Conservation (phyloP, 2,797 vertebrate species). For the Tangara arthus region DNA sequence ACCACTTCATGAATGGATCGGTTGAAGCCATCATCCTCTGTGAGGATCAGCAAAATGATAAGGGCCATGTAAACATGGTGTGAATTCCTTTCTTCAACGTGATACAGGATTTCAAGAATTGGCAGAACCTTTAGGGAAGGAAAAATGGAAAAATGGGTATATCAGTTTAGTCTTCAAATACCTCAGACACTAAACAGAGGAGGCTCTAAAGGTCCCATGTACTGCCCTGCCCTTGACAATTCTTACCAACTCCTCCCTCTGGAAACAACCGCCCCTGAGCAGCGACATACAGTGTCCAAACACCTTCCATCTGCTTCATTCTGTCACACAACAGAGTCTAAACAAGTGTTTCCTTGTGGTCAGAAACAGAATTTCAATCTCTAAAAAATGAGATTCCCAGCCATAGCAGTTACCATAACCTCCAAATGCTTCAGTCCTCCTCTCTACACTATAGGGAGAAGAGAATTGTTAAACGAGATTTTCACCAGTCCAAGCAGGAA, state of each 20-base stretch:
- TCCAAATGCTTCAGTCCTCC: background rate
- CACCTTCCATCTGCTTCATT: background rate
- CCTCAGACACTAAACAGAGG: background rate
- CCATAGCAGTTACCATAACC: background rate
- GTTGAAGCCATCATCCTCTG: slow-evolving; percentile 96
- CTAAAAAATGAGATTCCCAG: slow-evolving; percentile 33
- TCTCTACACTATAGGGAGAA: background rate
- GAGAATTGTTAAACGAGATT: background rate
- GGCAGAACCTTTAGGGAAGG: slow-evolving; percentile 88
- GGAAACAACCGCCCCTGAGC: background rate
- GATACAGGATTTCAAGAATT: slow-evolving; percentile 96
- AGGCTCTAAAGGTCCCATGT: background rate
- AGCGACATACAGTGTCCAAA: background rate
- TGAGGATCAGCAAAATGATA: slow-evolving; percentile 96
- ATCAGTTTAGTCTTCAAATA: background rate
- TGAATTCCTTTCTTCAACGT: slow-evolving; percentile 94
- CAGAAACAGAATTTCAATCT: background rate
- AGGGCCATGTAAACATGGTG: slow-evolving; percentile 99
- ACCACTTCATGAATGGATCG: slow-evolving; percentile 98
- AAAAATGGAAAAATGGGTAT: background rate
- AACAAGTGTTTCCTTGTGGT: slow-evolving; percentile 12
- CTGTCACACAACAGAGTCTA: background rate
- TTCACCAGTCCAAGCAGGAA: background rate
- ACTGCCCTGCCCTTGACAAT: background rate
- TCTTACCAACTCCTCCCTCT: background rate